Base-by-base conservation (phyloP, 53 echinoderm and acorn worm genomes). In the Mesocentrotus franciscanus region DNA sequence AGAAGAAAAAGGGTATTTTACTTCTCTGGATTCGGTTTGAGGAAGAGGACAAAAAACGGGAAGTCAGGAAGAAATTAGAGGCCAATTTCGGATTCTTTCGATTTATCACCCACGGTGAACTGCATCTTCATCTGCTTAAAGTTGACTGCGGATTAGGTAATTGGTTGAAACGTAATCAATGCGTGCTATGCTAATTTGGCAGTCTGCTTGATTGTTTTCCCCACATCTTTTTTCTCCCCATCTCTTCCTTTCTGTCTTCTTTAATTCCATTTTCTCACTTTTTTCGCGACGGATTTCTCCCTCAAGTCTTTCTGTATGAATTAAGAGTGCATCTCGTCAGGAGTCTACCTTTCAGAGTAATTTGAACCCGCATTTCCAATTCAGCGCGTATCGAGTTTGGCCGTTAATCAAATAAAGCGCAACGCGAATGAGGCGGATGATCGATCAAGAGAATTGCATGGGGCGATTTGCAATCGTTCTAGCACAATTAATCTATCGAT, bases 401-500 rank as follows among this genome's bases (percentile, higher is more conserved):
- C 39, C 85, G 78, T 24, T 94, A 94, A 94, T 94, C 94, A 94
- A 94, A 94, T 94, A 94, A 93, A 26, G 78, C 60, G 62, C 85
- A 81, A 26, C 33, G 66, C 22, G 94, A 94, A 83, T 94, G 84
- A 84, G 94, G 94, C 83, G 94, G 61, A 94, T 94, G 42, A 94
- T 94, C 94, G 94, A 94, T 94, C 60, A 93, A 61, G 60, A 62
- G 94, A 94, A 94, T 94, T 94, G 94, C 94, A 94, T 94, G 94
- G 94, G 94, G 94, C 94, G 94, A 94, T 94, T 94, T 94, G 94
- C 85, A 94, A 94, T 94, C 84, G 94, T 94, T 94, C 94, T 81
- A 84, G 94, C 94, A 94, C 94, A 94, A 94, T 94, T 94, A 94
- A 94, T 94, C 94, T 94, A 94, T 94, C 94, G 94, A 94, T 94